phyloP scores from a whole-genome alignment of 2,797 vertebrate species.

The Syngnathus acus region DNA sequence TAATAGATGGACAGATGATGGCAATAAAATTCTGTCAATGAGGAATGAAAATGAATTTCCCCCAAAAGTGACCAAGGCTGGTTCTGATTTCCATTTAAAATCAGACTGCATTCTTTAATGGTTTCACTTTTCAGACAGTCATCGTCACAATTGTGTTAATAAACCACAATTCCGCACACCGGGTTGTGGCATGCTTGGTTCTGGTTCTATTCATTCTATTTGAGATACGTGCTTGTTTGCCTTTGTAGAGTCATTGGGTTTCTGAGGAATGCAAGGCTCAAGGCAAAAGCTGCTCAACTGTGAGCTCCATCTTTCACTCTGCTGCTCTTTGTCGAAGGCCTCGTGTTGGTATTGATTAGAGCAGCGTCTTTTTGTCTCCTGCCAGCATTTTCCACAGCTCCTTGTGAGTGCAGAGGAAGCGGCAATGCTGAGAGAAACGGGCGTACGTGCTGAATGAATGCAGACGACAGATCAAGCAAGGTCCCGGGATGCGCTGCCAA shows the following conservation, averaged over 20 bases:
- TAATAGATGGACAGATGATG: slow-evolving; percentile 23
- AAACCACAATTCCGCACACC: slow-evolving; percentile 3
- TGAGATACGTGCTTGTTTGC: slow-evolving; percentile 25
- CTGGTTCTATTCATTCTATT: slow-evolving; percentile 24
- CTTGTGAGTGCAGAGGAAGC: slow-evolving; percentile 47
- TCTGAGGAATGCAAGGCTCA: slow-evolving; percentile 47
- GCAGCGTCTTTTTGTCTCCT: slow-evolving; percentile 54
- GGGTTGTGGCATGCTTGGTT: slow-evolving; percentile 24
- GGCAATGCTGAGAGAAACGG: slow-evolving; percentile 25
- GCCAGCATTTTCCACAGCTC: slow-evolving; percentile 55
- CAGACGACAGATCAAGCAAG: slow-evolving; percentile 25
- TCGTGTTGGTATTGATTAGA: slow-evolving; percentile 65
- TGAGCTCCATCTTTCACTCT: slow-evolving; percentile 23
- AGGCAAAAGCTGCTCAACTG: slow-evolving; percentile 38
- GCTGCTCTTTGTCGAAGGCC: slow-evolving; percentile 46
- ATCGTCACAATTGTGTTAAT: slow-evolving; percentile 13
- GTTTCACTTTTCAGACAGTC: slow-evolving; percentile 30
- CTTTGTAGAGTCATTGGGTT: slow-evolving; percentile 36
- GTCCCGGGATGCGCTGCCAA: slow-evolving; percentile 26
- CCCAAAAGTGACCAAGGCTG: slow-evolving; percentile 23
- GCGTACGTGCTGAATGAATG: slow-evolving; percentile 36
- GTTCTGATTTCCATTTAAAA: slow-evolving; percentile 20
- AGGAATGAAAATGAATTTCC: slow-evolving; percentile 19
- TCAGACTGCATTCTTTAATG: slow-evolving; percentile 20
- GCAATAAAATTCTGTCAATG: slow-evolving; percentile 28